These are phyloP conservation scores for Tribolium castaneum DNA, from an alignment of 1,140 invertebrate species.

Conservation along the genomic window DNA sequence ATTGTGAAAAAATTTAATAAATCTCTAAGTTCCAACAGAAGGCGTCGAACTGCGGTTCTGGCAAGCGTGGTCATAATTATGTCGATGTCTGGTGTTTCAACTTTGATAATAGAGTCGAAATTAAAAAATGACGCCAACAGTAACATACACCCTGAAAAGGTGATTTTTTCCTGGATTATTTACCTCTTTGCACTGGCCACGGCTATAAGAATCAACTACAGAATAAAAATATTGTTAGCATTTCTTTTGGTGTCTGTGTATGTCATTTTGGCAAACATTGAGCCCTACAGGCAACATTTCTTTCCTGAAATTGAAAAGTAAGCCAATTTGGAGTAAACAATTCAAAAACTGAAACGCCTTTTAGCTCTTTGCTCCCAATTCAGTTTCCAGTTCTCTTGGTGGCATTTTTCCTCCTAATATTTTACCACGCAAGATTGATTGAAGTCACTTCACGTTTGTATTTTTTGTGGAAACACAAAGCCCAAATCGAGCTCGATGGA, in stretches of 20 bases:
- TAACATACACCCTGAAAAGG: slow-evolving; percentile 79
- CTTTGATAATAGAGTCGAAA: slow-evolving; percentile 46
- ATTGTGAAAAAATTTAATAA: slow-evolving; percentile 76
- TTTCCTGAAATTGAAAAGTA: neutral
- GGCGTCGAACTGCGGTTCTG: slow-evolving; percentile 80
- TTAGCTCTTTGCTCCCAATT: slow-evolving; percentile 66
- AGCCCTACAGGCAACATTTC: slow-evolving; percentile 54
- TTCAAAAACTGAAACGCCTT: slow-evolving; percentile 66
- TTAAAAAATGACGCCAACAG: neutral
- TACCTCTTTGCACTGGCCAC: slow-evolving; percentile 90
- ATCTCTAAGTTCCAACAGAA: slow-evolving; percentile 76
- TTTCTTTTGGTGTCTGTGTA: slow-evolving; percentile 80
- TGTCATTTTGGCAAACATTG: slow-evolving; percentile 74
- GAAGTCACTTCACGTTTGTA: slow-evolving; percentile 91
- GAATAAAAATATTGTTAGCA: slow-evolving; percentile 88
- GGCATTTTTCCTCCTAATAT: slow-evolving; percentile 88
- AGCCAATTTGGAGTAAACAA: neutral
- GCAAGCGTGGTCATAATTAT: slow-evolving; percentile 84
- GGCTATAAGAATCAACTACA: slow-evolving; percentile 90
- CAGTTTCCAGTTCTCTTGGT: slow-evolving; percentile 84
- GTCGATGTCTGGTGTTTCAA: slow-evolving; percentile 70
- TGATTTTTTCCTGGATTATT: slow-evolving; percentile 94
- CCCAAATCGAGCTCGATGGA: slow-evolving; percentile 88
- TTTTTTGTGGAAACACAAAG: slow-evolving; percentile 96
- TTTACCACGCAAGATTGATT: slow-evolving; percentile 88